These are phyloP conservation scores for Plectus sambesii DNA, from an alignment of 1,140 invertebrate genomes.

Conservation along the genomic window DNA sequence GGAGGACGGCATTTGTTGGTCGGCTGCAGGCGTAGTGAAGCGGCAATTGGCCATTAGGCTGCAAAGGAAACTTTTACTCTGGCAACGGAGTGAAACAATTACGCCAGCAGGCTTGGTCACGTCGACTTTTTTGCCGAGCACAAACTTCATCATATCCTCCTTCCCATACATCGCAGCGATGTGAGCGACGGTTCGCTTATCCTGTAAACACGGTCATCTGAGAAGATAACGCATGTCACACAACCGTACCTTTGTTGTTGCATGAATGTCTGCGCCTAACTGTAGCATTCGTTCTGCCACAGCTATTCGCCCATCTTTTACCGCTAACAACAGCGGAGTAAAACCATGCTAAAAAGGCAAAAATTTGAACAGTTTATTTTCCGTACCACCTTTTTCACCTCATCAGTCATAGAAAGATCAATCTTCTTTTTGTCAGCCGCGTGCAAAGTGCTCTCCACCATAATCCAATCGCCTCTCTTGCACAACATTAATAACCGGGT, in stretches of 20 bases:
- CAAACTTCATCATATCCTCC: constrained; percentile 30
- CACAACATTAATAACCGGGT: constrained; percentile 27
- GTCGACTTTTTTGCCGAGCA: constrained; percentile 22
- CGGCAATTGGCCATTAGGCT: constrained; percentile 28
- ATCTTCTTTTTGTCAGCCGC: constrained; percentile 1
- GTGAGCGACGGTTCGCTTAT: constrained; percentile 33
- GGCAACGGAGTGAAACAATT: constrained; percentile 2
- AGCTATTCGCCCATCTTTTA: constrained; percentile 28
- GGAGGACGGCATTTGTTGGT: constrained; percentile 19
- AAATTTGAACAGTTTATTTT: constrained; percentile 12
- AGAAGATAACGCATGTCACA: constrained; percentile 10
- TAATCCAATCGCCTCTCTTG: constrained; percentile 38
- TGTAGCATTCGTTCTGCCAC: constrained; percentile 31
- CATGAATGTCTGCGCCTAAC: constrained; percentile 35
- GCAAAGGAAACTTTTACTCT: constrained; percentile 8
- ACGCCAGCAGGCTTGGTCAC: constrained; percentile 35
- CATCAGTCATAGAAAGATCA: constrained; percentile 30
- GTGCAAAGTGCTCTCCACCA: constrained; percentile 24
- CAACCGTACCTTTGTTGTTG: constrained; percentile 33
- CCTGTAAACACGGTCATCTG: constrained; percentile 25
- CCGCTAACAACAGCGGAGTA: constrained; percentile 35
- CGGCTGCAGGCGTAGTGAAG: constrained; percentile 36
- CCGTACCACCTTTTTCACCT: constrained; percentile 11
- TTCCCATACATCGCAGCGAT: constrained; percentile 35
- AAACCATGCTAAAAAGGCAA: constrained; percentile 28